These are phyloP conservation scores for Notothenia coriiceps DNA, from an alignment of 2,113 vertebrate genomes.

Conservation along the genomic window DNA sequence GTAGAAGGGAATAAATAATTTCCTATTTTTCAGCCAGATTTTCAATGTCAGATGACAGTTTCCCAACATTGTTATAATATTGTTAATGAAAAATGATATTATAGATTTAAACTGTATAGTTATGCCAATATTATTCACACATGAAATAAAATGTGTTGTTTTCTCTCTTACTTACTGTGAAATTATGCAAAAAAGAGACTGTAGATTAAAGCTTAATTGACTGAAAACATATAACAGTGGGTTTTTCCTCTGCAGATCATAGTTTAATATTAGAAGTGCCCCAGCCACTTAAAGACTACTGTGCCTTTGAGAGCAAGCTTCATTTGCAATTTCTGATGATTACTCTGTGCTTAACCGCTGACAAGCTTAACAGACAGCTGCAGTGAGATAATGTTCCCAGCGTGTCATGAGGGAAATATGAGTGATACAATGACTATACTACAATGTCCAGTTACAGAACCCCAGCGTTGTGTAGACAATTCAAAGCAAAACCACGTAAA, in stretches of 20 bases:
- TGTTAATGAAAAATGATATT: background rate
- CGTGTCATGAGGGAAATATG: slow-evolving; percentile 39
- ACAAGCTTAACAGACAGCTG: slow-evolving; percentile 42
- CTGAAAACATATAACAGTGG: background rate
- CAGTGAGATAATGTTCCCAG: slow-evolving; percentile 31
- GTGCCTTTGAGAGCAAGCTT: background rate
- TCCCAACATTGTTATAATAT: background rate
- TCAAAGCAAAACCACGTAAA: background rate
- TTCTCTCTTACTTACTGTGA: background rate
- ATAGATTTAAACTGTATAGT: background rate
- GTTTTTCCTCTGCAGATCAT: slow-evolving; percentile 9
- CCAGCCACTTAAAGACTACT: background rate
- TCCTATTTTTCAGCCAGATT: background rate
- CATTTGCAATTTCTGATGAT: slow-evolving; percentile 30
- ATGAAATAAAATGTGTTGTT: background rate
- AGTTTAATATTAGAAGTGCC: background rate
- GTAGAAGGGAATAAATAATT: background rate
- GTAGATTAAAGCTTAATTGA: slow-evolving; percentile 18
- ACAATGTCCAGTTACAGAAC: slow-evolving; percentile 27
- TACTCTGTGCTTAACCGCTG: slow-evolving; percentile 31
- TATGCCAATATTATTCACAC: background rate
- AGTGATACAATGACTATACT: slow-evolving; percentile 40
- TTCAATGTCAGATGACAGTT: background rate
- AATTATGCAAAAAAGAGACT: background rate
- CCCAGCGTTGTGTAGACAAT: slow-evolving; percentile 2